Percentiles rank a stretch among this genome's conserved stretches.
phyloP scores from a whole-genome alignment of 2,113 vertebrate genomes.

The Myiopsitta monachus region DNA sequence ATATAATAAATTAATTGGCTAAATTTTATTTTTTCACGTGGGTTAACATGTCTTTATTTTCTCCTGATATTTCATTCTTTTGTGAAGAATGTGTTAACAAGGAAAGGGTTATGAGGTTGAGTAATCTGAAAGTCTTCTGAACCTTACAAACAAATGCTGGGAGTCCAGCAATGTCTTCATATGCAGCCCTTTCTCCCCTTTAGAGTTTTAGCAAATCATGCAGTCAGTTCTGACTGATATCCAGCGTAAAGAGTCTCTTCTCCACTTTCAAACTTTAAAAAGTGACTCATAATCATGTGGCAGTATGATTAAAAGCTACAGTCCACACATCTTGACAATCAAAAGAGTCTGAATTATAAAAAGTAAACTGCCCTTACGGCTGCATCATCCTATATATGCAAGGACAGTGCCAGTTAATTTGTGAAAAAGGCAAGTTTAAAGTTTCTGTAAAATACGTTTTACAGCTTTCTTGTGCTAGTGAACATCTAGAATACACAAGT shows the following conservation, averaged over 20 bases:
- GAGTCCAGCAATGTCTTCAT: slow-evolving; percentile 62
- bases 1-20: slow-evolving; percentile 71
- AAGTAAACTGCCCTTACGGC: slow-evolving; percentile 69
- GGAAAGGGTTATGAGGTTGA: slow-evolving; percentile 47
- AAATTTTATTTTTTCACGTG: slow-evolving; percentile 74
- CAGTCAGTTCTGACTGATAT: slow-evolving; percentile 72
- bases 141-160: slow-evolving; percentile 42
- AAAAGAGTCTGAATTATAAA: slow-evolving; percentile 75
- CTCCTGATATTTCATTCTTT: slow-evolving; percentile 60
- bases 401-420: slow-evolving; percentile 56
- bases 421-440: slow-evolving; percentile 65
- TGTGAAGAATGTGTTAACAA: slow-evolving; percentile 67
- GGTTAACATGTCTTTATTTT: slow-evolving; percentile 71
- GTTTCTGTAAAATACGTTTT: slow-evolving; percentile 65
- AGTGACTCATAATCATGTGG: slow-evolving; percentile 72
- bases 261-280: slow-evolving; percentile 67
- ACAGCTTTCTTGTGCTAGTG: slow-evolving; percentile 68
- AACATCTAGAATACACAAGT: slow-evolving; percentile 63
- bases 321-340: slow-evolving; percentile 73
- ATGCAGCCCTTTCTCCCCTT: slow-evolving; percentile 75
- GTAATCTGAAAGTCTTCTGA: slow-evolving; percentile 59
- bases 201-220: slow-evolving; percentile 73
- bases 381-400: slow-evolving; percentile 60
- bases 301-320: slow-evolving; percentile 75
- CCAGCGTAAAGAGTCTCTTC: slow-evolving; percentile 70